Conservation (phyloP, 2,888 invertebrate species). For the Autographa gamma region DNA sequence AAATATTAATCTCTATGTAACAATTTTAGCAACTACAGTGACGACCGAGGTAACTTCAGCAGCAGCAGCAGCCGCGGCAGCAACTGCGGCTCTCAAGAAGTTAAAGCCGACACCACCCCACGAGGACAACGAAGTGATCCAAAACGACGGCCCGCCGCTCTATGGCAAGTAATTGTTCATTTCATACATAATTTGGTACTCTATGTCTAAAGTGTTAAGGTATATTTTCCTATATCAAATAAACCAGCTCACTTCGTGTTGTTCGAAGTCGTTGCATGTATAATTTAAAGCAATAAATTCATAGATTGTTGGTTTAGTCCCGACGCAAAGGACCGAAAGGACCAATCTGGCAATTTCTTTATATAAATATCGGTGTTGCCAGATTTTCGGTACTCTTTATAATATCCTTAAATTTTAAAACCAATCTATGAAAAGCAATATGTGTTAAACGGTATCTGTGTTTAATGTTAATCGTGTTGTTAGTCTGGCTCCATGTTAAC, state of each 20-base stretch:
- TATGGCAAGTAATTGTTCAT: conserved; percentile 59
- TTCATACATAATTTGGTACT: not conserved
- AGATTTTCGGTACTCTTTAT: not conserved
- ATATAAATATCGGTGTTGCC: too few species aligned
- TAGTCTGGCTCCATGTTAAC: not conserved
- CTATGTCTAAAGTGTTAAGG: too few species aligned
- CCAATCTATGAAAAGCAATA: not conserved
- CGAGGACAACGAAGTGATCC: conserved; percentile 80
- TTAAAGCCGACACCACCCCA: conserved; percentile 72
- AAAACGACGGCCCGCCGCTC: conserved; percentile 72
- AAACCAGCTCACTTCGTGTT: not conserved
- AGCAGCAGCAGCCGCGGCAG: conserved; percentile 5
- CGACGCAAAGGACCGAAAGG: not conserved
- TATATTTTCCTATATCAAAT: not conserved
- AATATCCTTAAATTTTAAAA: not conserved
- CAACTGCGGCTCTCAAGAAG: conserved; percentile 64
- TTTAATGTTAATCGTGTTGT: not conserved
- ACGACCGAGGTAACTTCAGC: conserved; percentile 37
- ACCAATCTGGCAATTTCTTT: not conserved
- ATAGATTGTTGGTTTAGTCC: not conserved
- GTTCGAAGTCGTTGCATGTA: not conserved
- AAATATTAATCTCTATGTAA: not conserved
- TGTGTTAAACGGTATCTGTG: not conserved
- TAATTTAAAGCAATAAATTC: not conserved
- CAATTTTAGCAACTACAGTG: conserved; percentile 41